Conservation (phyloP, 2,888 invertebrate genomes). For the Dione vanillae region DNA sequence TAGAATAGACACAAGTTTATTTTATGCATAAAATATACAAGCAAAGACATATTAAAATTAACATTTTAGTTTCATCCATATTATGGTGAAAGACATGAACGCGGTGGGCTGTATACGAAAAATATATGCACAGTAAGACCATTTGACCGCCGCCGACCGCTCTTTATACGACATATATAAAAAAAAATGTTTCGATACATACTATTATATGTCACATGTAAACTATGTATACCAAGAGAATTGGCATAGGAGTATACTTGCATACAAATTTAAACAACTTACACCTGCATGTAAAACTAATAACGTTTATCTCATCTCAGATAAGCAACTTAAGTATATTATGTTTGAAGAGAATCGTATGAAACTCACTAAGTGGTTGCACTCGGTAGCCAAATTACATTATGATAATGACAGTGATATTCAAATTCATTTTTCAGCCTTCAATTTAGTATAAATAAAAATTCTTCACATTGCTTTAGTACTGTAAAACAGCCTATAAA, state of each 20-base stretch:
- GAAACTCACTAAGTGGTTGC: background rate
- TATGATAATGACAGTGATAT: conserved; percentile 1
- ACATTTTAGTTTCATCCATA: too few species aligned
- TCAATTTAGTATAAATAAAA: background rate
- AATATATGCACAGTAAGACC: background rate
- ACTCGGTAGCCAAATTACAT: background rate
- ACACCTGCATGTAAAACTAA: background rate
- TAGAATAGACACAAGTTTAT: background rate
- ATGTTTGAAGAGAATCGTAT: background rate
- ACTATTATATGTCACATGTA: background rate
- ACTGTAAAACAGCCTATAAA: background rate
- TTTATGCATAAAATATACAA: too few species aligned
- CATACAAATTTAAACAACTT: background rate
- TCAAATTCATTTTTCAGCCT: background rate
- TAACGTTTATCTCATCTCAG: background rate
- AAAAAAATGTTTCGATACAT: background rate
- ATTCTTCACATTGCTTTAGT: background rate
- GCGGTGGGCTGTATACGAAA: too few species aligned
- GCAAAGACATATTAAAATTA: too few species aligned
- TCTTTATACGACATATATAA: background rate
- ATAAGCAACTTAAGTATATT: background rate
- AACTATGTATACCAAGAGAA: background rate
- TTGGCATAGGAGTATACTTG: background rate
- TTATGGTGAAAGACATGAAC: too few species aligned
- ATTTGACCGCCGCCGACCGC: background rate